Evolutionary conservation across 1,140 invertebrate species (phyloP).

Genomic region (Neodiprion fabricii): DNA sequence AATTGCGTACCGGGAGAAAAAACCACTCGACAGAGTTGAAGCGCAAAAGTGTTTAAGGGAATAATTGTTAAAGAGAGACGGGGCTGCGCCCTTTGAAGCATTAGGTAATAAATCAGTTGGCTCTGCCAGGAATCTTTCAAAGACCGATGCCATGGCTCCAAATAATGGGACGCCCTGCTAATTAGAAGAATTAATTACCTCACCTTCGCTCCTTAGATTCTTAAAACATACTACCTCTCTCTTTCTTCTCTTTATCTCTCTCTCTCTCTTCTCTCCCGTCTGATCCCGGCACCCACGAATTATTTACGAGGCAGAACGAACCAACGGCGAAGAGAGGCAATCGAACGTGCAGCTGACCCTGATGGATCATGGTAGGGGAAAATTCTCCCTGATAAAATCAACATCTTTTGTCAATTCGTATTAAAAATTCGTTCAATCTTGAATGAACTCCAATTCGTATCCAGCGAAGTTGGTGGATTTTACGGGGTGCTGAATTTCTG

Average conservation of each 20-base stretch:
- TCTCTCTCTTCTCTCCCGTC: background rate
- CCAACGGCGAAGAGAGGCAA: background rate
- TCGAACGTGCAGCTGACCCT: background rate
- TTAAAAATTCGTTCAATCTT: no score
- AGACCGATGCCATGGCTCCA: background rate
- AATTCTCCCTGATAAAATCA: no score
- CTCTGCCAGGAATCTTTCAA: background rate
- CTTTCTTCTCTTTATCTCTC: background rate
- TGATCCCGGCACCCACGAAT: background rate
- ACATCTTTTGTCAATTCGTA: no score
- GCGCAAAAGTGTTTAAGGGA: background rate
- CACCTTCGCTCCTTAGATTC: background rate
- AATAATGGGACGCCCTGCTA: conserved; percentile 1
- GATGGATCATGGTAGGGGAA: no score
- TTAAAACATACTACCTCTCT: background rate
- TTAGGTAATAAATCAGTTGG: background rate
- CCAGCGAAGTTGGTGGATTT: no score
- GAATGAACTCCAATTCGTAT: no score
- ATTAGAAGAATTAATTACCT: conserved; percentile 6
- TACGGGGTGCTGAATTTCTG: no score
- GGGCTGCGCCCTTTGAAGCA: background rate
- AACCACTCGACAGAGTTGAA: background rate
- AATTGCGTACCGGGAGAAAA: background rate
- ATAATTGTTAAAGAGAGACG: background rate
- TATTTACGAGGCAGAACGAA: background rate